Evolutionary conservation across 2,888 invertebrate species (phyloP), one percentile per base, ranked within the genome.

Genomic region (Cosmorhoe ocellata): DNA sequence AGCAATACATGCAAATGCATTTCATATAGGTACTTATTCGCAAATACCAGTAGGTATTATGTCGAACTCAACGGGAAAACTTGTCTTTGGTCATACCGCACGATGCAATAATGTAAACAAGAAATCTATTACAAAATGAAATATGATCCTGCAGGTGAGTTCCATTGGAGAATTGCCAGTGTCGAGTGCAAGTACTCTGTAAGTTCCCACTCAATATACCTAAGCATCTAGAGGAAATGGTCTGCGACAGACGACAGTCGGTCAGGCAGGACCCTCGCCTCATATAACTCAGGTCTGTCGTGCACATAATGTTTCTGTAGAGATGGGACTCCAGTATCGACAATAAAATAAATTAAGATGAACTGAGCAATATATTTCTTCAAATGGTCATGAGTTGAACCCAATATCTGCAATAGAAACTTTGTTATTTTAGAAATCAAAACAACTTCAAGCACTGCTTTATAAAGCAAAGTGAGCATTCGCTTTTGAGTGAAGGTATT

Each of bases 161-260:
- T 48, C 24, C 10, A 48, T 34, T 33, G 28, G 11, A 26, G 41
- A 31, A 10, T 4, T 18, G 22, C 37, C 12, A 37, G 26, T 37
- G 9, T 27, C 10, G 27, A 33, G 42, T 12, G 31, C 18, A 42
- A 42, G 33, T 33, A n/a, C 24, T 24, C 8, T 12, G 12, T 42
- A 24, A 22, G n/a, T 22, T 30, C 24, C 26, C 14, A 33, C 26
- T 42, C 27, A 34, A 24, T 14, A 26, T 33, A n/a, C n/a, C n/a
- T n/a, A 0, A 11, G 37, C 28, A 12, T 44, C 9, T 31, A 53
- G 43, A 63, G 63, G 66, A 65, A 68, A 69, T 59, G 9, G 18
- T 7, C 31, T 33, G 31, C 30, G 36, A 56, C 65, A 61, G 64
- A 62, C 66, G 57, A 54, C 56, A 66, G 63, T 68, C 64, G 64